Conservation (phyloP, 1,140 invertebrate species). For the Drosophila ogumai region DNA sequence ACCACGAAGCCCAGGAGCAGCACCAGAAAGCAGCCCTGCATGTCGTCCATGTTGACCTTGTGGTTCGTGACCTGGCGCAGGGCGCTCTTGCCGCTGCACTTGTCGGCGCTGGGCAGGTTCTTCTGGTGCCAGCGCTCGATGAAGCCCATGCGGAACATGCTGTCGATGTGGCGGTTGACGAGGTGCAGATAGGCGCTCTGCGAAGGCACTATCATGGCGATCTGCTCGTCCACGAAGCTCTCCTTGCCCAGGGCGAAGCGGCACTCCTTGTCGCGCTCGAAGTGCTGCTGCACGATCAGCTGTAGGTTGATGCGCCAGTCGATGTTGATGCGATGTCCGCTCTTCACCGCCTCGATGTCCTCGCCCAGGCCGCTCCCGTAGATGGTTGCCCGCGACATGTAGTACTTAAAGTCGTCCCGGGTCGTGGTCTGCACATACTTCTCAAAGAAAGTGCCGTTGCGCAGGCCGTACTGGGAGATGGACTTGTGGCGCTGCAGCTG, state of each 20-base stretch:
- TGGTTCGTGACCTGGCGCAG: slow-evolving; percentile 91
- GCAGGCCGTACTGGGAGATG: slow-evolving; percentile 90
- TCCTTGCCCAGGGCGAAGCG: slow-evolving; percentile 85
- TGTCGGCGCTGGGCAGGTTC: slow-evolving; percentile 91
- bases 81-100: slow-evolving; percentile 87
- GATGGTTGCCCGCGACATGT: slow-evolving; percentile 84
- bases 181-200: slow-evolving; percentile 90
- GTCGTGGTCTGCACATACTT: slow-evolving; percentile 86
- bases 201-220: slow-evolving; percentile 90
- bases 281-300: slow-evolving; percentile 84
- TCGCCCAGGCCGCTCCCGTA: slow-evolving; percentile 85
- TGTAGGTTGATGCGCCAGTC: slow-evolving; percentile 92
- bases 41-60: slow-evolving; percentile 93
- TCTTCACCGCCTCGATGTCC: slow-evolving; percentile 87
- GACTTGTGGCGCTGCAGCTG: slow-evolving; percentile 88
- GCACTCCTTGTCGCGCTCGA: slow-evolving; percentile 78
- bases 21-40: slow-evolving; percentile 90
- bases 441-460: slow-evolving; percentile 90
- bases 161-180: slow-evolving; percentile 89
- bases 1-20: slow-evolving; percentile 65
- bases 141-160: slow-evolving; percentile 93
- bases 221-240: slow-evolving; percentile 92
- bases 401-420: slow-evolving; percentile 75
- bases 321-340: slow-evolving; percentile 90
- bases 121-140: slow-evolving; percentile 93